A percentile compares a stretch with the other conserved stretches of the same genome.
Evolutionary conservation across 2,888 invertebrate genomes (phyloP).

Genomic region (Eupithecia tripunctaria): DNA sequence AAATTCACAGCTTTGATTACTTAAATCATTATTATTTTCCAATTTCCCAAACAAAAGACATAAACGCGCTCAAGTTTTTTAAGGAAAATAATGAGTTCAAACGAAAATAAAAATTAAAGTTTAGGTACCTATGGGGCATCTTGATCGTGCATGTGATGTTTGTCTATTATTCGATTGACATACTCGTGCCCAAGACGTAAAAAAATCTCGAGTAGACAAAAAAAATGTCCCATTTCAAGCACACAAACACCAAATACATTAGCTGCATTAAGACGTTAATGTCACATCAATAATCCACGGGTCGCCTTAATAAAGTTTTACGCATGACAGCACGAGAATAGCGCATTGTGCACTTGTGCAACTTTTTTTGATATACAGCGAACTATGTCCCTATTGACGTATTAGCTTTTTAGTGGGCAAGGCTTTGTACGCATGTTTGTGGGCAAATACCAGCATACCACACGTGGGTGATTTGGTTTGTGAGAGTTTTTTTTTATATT

Average conservation of each 20-base stretch:
- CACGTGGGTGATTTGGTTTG: slow-evolving; percentile 50
- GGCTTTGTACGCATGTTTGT: slow-evolving; percentile 58
- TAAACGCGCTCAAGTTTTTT: neutral
- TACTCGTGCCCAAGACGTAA: neutral
- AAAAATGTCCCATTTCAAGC: slow-evolving; percentile 4
- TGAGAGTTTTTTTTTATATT: neutral
- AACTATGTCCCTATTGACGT: slow-evolving; percentile 70
- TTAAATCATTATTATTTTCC: no score
- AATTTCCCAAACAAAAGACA: neutral
- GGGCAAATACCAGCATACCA: slow-evolving; percentile 41
- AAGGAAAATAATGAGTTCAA: no score
- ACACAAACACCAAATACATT: slow-evolving; percentile 28
- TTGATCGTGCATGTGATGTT: no score
- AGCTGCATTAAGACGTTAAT: slow-evolving; percentile 48
- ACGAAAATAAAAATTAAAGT: no score
- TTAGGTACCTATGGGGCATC: no score
- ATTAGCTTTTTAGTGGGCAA: slow-evolving; percentile 72
- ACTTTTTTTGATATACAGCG: slow-evolving; percentile 57
- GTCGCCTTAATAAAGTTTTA: slow-evolving; percentile 75
- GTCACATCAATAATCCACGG: slow-evolving; percentile 74
- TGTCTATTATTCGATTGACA: neutral
- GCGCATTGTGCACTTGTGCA: slow-evolving; percentile 58
- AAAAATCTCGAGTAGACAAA: neutral
- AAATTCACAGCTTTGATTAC: no score
- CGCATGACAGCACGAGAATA: slow-evolving; percentile 70